Evolutionary conservation across 2,797 vertebrate genomes (phyloP).

Genomic region (Fistularia commersonii): DNA sequence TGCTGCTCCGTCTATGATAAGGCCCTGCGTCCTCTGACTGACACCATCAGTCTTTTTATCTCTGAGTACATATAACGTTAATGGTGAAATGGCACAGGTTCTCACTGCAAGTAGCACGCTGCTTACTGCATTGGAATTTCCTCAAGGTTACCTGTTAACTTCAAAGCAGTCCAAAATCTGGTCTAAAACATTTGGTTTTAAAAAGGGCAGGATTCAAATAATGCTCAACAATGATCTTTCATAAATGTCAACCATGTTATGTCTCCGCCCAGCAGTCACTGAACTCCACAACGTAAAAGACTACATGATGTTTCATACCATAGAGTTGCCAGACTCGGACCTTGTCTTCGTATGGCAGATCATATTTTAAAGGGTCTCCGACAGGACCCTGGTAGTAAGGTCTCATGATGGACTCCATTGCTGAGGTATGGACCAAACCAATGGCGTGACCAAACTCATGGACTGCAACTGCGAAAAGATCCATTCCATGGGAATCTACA

Average conservation of each 20-base stretch:
- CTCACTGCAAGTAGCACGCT: background rate
- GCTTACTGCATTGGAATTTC: background rate
- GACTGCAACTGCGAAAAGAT: conserved; percentile 93
- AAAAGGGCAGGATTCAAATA: background rate
- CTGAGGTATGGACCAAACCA: conserved; percentile 89
- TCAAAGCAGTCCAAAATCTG: background rate
- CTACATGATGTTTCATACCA: conserved; percentile 64
- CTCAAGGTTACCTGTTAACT: background rate
- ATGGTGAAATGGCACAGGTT: background rate
- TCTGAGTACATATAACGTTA: conserved; percentile 2
- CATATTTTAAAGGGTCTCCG: conserved; percentile 92
- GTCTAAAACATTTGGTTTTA: conserved; percentile 1
- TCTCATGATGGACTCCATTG: conserved; percentile 92
- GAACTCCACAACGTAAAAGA: background rate
- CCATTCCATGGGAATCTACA: conserved; percentile 88
- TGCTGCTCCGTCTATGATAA: conserved; percentile 28
- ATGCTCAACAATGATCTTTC: background rate
- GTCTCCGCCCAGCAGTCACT: background rate
- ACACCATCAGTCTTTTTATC: conserved; percentile 11
- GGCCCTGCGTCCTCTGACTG: conserved; percentile 9
- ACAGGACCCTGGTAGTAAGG: conserved; percentile 97
- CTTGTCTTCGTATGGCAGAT: conserved; percentile 91
- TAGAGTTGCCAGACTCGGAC: conserved; percentile 96
- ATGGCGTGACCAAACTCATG: conserved; percentile 97
- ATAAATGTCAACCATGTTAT: conserved; percentile 3